phyloP scores from a whole-genome alignment of 1,140 invertebrate genomes.

The Microplitis demolitor region DNA sequence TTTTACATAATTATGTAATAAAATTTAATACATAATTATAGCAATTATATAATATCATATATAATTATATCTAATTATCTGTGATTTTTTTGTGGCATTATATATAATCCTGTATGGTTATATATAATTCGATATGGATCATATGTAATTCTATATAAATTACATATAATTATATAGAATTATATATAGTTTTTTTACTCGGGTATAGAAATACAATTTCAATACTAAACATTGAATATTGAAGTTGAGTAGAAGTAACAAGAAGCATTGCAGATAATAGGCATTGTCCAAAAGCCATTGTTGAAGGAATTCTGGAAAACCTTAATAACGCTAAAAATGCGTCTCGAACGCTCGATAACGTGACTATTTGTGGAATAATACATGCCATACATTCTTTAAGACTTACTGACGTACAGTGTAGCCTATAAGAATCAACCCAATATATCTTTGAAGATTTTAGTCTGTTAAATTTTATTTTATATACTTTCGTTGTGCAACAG shows the following conservation, averaged over 20 bases:
- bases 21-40: no score
- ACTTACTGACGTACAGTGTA: not conserved
- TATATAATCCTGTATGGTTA: no score
- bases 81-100: no score
- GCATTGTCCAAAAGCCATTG: conserved; percentile 5
- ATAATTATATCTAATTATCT: no score
- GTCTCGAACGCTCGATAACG: not conserved
- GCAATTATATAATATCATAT: no score
- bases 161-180: no score
- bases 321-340: conserved; percentile 19
- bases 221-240: not conserved
- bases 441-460: not conserved
- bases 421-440: not conserved
- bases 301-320: conserved; percentile 15
- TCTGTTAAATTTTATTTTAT: not conserved
- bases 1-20: no score
- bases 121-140: no score
- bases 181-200: no score
- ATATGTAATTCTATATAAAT: no score
- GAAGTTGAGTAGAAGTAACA: no score
- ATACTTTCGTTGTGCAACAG: not conserved
- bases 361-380: conserved; percentile 17
- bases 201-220: not conserved
- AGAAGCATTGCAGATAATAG: conserved; percentile 6
- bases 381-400: not conserved